Evolutionary conservation across 1,140 invertebrate species (phyloP), one percentile per base, ranked within the genome.

Genomic region (Caenorhabditis inopinata): DNA sequence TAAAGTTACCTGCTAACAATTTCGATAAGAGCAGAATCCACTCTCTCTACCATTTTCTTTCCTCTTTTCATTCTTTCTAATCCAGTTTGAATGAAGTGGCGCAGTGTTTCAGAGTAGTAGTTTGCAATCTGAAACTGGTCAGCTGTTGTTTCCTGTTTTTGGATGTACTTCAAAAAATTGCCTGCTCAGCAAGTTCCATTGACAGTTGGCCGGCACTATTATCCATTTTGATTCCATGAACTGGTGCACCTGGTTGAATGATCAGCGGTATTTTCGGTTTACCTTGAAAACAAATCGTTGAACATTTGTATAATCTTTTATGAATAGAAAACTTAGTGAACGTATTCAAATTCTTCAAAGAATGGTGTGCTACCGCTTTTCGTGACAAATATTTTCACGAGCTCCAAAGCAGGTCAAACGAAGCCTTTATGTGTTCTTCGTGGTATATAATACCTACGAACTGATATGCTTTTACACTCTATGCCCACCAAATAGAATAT

Each of bases 51-150:
- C 58, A 68, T 68, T 21, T 38, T 38, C 32, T 68, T 68, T 35
- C 58, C 58, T 68, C 58, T 21, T 14, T 68, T 68, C 58, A 68
- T 68, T 68, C 58, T 38, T 11, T 68, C 58, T 11, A 68, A 42
- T 42, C 58, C 58, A 16, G 2, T 9, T 16, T 68, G 58, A 42
- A 68, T 21, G 32, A 68, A 68, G 32, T 38, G 32, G 29, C 25
- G 29, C 7, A 68, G 25, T 11, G 58, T 42, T 6, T 7, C 58
- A 1, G 4, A 7, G 32, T 68, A 68, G 58, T 38, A 68, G 32
- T 68, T 68, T 6, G 58, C 32, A 23, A 68, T 68, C 58, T 68
- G 58, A 68, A 68, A 58, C 9, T 21, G 1, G 0, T 1, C 11
- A 16, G 0, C 46, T 32, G 12, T 4, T 1, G 11, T 38, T 42